A percentile compares a stretch with the other conserved stretches of the same genome.
These are phyloP conservation scores for Drosophila cognata DNA, from an alignment of 2,888 invertebrate species.

Conservation along the genomic window DNA sequence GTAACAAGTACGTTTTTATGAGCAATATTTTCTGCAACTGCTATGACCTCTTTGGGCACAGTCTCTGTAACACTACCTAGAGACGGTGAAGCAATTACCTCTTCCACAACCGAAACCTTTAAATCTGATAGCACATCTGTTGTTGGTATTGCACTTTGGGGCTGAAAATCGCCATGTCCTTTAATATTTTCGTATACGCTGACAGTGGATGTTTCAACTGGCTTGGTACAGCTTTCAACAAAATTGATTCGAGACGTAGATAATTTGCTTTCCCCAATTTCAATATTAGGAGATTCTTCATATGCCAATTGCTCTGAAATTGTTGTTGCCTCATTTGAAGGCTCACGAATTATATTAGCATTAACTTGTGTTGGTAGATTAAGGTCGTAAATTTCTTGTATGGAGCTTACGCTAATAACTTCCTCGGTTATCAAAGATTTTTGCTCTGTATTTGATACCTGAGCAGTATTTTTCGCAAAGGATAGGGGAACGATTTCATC, in stretches of 20 bases:
- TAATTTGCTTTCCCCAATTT: background rate
- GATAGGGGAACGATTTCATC: constrained; percentile 40
- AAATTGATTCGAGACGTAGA: constrained; percentile 15
- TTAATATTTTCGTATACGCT: constrained; percentile 71
- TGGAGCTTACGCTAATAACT: constrained; percentile 62
- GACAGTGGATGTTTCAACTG: constrained; percentile 58
- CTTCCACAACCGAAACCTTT: constrained; percentile 72
- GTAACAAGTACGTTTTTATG: constrained; percentile 56
- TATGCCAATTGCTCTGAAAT: constrained; percentile 63
- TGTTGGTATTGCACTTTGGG: constrained; percentile 38
- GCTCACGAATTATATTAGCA: constrained; percentile 53
- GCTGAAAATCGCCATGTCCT: constrained; percentile 64
- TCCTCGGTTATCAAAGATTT: constrained; percentile 74
- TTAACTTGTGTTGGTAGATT: constrained; percentile 45
- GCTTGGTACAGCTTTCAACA: constrained; percentile 40
- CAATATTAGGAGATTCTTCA: constrained; percentile 59
- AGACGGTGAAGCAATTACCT: constrained; percentile 59
- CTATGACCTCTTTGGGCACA: constrained; percentile 24
- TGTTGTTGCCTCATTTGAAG: constrained; percentile 57
- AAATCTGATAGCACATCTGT: constrained; percentile 51
- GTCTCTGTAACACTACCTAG: constrained; percentile 40
- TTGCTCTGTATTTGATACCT: constrained; percentile 51
- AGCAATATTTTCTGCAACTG: constrained; percentile 31
- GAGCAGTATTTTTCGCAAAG: constrained; percentile 41
- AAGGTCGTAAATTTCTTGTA: constrained; percentile 75